phyloP scores from a whole-genome alignment of 2,888 invertebrate genomes.

The Caenorhabditis sp. region DNA sequence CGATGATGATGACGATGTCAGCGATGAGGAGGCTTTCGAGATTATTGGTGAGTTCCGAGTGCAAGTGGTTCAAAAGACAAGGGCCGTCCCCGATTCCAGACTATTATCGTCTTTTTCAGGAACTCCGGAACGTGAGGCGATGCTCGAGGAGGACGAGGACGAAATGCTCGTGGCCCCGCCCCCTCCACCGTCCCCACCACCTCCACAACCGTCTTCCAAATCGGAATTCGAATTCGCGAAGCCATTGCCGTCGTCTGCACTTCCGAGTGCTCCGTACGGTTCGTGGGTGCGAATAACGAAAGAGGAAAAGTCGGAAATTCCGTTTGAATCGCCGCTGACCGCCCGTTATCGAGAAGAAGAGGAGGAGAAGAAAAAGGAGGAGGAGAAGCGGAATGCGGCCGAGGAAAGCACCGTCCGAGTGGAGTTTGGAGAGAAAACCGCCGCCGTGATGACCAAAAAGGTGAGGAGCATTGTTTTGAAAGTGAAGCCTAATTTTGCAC shows the following conservation, averaged over 20 bases:
- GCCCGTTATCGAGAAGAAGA: conserved; percentile 57
- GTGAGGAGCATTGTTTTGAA: conserved; percentile 10
- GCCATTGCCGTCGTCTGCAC: too few relatives aligned
- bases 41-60: too few relatives aligned
- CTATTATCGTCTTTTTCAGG: too few relatives aligned
- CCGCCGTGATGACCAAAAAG: conserved; percentile 62
- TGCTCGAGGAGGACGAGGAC: not conserved
- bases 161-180: conserved; percentile 12
- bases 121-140: conserved; percentile 33
- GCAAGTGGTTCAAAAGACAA: too few relatives aligned
- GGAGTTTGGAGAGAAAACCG: conserved; percentile 66
- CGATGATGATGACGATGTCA: conserved; percentile 6
- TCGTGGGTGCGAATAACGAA: conserved; percentile 56
- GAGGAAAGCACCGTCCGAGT: too few relatives aligned
- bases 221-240: not conserved
- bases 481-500: too few relatives aligned
- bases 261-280: conserved; percentile 42
- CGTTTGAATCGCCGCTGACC: conserved; percentile 61
- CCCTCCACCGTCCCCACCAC: conserved; percentile 8
- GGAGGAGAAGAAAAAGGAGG: conserved; percentile 40
- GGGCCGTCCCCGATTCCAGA: too few relatives aligned
- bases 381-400: conserved; percentile 62
- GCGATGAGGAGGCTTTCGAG: conserved; percentile 30
- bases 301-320: conserved; percentile 43
- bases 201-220: too few relatives aligned